Percentiles rank a stretch among this genome's conserved stretches.
phyloP scores from a whole-genome alignment of 2,888 invertebrate species.

The Chalcosyrphus nemorum region DNA sequence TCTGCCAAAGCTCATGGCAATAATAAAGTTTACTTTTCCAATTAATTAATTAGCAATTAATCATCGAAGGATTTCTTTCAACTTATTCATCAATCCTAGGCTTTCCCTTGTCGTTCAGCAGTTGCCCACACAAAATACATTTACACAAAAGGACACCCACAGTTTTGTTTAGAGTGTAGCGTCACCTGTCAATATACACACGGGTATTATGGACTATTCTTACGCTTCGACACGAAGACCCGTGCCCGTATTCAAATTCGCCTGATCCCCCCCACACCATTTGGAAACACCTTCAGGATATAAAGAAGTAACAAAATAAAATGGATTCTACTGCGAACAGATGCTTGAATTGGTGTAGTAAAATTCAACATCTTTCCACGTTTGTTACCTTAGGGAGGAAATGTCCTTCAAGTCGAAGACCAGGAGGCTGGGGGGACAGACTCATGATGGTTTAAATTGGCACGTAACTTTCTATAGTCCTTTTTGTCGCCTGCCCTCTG shows the following conservation, averaged over 20 bases:
- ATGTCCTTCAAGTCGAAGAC: constrained; percentile 35
- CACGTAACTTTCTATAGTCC: constrained; percentile 69
- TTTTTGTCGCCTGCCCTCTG: constrained; percentile 43
- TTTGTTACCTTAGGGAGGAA: constrained; percentile 52
- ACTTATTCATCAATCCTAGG: constrained; percentile 56
- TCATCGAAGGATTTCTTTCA: constrained; percentile 66
- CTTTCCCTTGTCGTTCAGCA: constrained; percentile 41
- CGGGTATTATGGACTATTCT: constrained; percentile 60
- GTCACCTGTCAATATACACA: constrained; percentile 62
- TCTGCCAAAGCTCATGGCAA: constrained; percentile 16
- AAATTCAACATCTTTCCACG: constrained; percentile 50
- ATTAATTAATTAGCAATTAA: constrained; percentile 72
- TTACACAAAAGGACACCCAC: constrained; percentile 27
- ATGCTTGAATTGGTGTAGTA: constrained; percentile 48
- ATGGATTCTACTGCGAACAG: constrained; percentile 42
- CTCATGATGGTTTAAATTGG: constrained; percentile 62
- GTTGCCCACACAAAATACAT: not conserved
- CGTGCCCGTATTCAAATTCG: constrained; percentile 64
- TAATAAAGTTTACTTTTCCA: constrained; percentile 64
- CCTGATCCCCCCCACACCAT: constrained; percentile 30
- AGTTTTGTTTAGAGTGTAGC: constrained; percentile 24
- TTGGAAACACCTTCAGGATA: constrained; percentile 60
- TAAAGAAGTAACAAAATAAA: constrained; percentile 16
- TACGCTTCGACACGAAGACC: constrained; percentile 42
- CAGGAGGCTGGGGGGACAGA: constrained; percentile 10